Conservation (phyloP, 2,113 vertebrate species). For the Nyctibius bracteatus region DNA sequence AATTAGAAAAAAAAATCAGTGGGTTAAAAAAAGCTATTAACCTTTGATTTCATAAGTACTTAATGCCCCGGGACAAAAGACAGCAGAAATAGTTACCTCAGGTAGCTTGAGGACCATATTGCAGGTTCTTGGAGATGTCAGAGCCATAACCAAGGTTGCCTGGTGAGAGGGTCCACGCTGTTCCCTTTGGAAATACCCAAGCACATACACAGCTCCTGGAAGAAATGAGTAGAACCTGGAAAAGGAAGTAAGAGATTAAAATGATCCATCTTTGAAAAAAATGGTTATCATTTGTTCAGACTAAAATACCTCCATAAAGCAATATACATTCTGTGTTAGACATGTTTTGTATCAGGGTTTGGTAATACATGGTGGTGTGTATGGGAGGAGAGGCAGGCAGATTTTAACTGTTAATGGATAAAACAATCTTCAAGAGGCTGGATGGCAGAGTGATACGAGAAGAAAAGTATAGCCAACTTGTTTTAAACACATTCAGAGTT, state of each 20-base stretch:
- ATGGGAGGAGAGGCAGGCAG: background rate
- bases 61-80: background rate
- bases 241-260: background rate
- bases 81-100: slow-evolving; percentile 41
- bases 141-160: slow-evolving; percentile 66
- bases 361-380: background rate
- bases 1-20: background rate
- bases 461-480: background rate
- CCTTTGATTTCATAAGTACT: background rate
- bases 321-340: background rate
- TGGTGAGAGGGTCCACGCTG: slow-evolving; percentile 55
- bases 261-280: background rate
- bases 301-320: background rate
- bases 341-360: background rate
- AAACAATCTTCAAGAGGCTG: background rate
- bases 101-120: slow-evolving; percentile 72
- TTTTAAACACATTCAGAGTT: background rate
- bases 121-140: slow-evolving; percentile 67
- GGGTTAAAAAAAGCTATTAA: background rate
- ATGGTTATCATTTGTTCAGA: background rate
- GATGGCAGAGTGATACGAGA: background rate
- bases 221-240: slow-evolving; percentile 71
- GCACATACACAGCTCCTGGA: slow-evolving; percentile 11
- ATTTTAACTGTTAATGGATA: background rate
- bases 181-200: slow-evolving; percentile 53